Conservation (phyloP, 2,113 vertebrate genomes). For the Tenebrosternarchus preto region DNA sequence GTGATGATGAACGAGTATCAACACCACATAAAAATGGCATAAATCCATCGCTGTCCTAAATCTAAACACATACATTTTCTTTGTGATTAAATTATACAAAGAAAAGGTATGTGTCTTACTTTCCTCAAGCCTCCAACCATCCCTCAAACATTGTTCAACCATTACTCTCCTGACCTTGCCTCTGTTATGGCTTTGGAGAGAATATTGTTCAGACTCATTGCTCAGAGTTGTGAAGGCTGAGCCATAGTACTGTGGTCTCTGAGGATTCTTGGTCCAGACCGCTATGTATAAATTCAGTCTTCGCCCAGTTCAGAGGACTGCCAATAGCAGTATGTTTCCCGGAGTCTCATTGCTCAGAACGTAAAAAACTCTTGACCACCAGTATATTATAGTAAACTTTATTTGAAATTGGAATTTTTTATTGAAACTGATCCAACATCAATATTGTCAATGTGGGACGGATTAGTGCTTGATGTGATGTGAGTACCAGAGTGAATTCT, state of each 20-base stretch:
- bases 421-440: too few relatives aligned
- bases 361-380: too few relatives aligned
- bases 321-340: not conserved
- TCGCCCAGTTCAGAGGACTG: conserved; percentile 10
- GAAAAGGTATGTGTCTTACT: not conserved
- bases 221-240: conserved; percentile 37
- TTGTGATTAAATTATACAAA: too few relatives aligned
- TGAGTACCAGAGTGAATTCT: too few relatives aligned
- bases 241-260: conserved; percentile 45
- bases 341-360: not conserved
- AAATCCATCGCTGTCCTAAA: not conserved
- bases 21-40: not conserved
- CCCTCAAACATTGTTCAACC: not conserved
- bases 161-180: not conserved
- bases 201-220: not conserved
- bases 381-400: too few relatives aligned
- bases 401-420: too few relatives aligned
- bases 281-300: conserved; percentile 35
- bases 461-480: too few relatives aligned
- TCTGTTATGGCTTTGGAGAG: not conserved
- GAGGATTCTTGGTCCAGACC: not conserved
- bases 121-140: not conserved
- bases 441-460: too few relatives aligned
- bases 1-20: conserved; percentile 12
- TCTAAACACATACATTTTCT: too few relatives aligned